phyloP scores from a whole-genome alignment of 1,140 invertebrate species.

The Homalodisca vitripennis region DNA sequence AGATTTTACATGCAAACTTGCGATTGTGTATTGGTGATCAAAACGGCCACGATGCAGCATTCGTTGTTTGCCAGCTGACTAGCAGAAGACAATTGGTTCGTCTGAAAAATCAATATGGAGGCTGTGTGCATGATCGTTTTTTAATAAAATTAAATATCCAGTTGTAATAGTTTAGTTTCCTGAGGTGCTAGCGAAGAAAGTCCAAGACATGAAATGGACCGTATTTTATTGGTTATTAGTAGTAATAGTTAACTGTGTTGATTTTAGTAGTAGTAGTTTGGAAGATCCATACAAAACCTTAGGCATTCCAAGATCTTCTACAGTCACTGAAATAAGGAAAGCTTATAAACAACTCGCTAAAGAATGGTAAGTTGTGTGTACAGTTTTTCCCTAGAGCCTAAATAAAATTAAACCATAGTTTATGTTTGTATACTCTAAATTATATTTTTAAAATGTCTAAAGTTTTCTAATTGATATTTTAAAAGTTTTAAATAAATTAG shows the following conservation, averaged over 20 bases:
- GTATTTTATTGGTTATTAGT: constrained; percentile 21
- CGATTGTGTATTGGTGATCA: too few species aligned
- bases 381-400: too few species aligned
- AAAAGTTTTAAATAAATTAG: too few species aligned
- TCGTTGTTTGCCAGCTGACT: too few species aligned
- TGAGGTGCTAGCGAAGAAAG: neutral
- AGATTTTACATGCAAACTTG: too few species aligned
- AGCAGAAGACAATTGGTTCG: neutral
- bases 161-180: neutral
- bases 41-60: too few species aligned
- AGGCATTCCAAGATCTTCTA: constrained; percentile 71
- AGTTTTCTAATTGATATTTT: too few species aligned
- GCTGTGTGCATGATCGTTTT: neutral
- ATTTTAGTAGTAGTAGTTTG: constrained; percentile 45
- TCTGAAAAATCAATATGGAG: constrained; percentile 28
- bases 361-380: too few species aligned
- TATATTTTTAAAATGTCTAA: too few species aligned
- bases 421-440: too few species aligned
- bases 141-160: neutral
- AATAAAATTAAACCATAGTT: too few species aligned
- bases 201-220: constrained; percentile 36
- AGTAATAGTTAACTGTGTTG: neutral
- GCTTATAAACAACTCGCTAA: constrained; percentile 88
- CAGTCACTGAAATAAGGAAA: constrained; percentile 77
- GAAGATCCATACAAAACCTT: constrained; percentile 85